Evolutionary conservation across 37 sponge, comb jelly and placozoan genomes (phyloP).

Genomic region (Ianthella basta): DNA sequence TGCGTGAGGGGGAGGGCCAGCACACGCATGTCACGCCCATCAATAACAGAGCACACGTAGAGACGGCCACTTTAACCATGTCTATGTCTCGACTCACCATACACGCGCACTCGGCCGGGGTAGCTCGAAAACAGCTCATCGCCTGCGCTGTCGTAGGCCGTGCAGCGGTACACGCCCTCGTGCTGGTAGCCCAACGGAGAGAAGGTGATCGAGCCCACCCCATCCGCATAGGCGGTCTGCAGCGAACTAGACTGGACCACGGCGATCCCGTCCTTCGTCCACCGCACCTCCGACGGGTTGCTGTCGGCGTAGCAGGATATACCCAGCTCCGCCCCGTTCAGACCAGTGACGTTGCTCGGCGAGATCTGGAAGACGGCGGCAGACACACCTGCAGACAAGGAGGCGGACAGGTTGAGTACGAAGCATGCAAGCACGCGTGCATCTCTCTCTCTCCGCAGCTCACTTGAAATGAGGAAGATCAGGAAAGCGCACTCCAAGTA

Average conservation of each 20-base stretch:
- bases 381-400: background rate
- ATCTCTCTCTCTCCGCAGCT: too few relatives aligned
- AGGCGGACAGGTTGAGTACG: too few relatives aligned
- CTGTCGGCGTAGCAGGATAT: slow-evolving; percentile 3
- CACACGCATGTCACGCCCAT: too few relatives aligned
- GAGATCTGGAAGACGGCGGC: background rate
- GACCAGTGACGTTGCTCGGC: slow-evolving; percentile 20
- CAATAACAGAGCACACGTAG: too few relatives aligned
- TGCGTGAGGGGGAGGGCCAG: background rate
- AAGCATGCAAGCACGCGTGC: too few relatives aligned
- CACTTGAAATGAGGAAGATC: too few relatives aligned
- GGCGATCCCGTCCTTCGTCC: background rate
- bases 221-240: background rate
- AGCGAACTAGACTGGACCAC: background rate
- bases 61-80: too few relatives aligned
- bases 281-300: background rate
- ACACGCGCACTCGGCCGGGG: slow-evolving; percentile 43
- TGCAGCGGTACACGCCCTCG: slow-evolving; percentile 54
- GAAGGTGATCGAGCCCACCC: background rate
- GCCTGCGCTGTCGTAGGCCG: slow-evolving; percentile 17
- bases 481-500: too few relatives aligned
- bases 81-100: too few relatives aligned
- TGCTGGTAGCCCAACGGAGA: background rate
- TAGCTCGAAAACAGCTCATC: slow-evolving; percentile 23
- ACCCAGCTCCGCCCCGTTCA: slow-evolving; percentile 3